Base-by-base conservation (phyloP, 2,113 vertebrate species). In the Furnarius figulus region DNA sequence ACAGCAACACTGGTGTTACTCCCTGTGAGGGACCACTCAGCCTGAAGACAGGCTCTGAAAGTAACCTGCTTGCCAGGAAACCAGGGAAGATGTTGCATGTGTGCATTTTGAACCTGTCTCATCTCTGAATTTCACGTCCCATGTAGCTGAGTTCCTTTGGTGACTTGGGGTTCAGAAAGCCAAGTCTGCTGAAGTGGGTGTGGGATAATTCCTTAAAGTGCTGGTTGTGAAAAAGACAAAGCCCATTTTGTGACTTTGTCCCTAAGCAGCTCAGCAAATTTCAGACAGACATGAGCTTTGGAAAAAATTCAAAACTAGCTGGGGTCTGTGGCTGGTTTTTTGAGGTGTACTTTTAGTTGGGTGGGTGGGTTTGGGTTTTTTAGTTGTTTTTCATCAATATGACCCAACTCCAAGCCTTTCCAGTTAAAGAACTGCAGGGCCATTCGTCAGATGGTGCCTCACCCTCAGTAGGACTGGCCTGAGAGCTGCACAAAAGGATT, bases 161-260 rank as follows among this genome's bases (percentile, higher is more conserved):
- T n/a, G 42, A 16, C 12, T 0, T 28, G 61, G 70, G 15, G 4
- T 44, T 89, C 76, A 52, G 37, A 95, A 93, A 85, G 65, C 58
- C 42, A 81, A 59, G 50, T 73, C 65, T 96, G 78, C 72, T 72
- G 77, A 14, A 7, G 78, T 6, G 8, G 66, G n/a, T 87, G 87
- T 55, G 10, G 55, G 24, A 52, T 37, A 58, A 35, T 46, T 55
- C 37, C 12, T 22, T 61, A 42, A 46, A 95, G 71, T 5, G 3
- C 42, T 84, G 85, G n/a, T 46, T 74, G 23, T 23, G 37, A 85
- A 47, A 61, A 7, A 78, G 74, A 39, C 12, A 37, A 91, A 80
- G 65, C 46, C 78, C 53, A 23, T 88, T 87, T 82, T 73, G 33
- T 88, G 68, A 93, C 67, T 93, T 83, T 42, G 37, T 85, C 75